phyloP scores from a whole-genome alignment of 1,140 invertebrate species.

The Ceratina calcarata region DNA sequence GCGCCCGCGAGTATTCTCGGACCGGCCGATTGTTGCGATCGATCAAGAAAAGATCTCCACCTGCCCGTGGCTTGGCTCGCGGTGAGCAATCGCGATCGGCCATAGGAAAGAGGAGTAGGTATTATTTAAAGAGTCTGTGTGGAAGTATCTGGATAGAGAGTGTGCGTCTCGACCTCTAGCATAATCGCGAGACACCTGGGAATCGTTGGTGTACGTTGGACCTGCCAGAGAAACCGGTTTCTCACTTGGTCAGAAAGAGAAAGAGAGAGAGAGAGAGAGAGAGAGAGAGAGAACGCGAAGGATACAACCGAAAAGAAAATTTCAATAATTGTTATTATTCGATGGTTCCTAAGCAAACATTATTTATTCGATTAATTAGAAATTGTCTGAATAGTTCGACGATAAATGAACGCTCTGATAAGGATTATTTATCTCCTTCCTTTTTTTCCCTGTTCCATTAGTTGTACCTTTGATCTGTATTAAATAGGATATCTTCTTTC shows the following conservation, averaged over 20 bases:
- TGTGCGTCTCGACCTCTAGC: conserved; percentile 47
- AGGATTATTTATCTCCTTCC: background rate
- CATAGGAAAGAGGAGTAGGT: conserved; percentile 11
- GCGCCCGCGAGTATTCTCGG: background rate
- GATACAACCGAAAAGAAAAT: conserved; percentile 50
- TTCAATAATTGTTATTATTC: conserved; percentile 48
- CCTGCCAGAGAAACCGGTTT: conserved; percentile 39
- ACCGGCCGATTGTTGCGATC: conserved; percentile 21
- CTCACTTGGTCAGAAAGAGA: background rate
- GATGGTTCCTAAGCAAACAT: conserved; percentile 12
- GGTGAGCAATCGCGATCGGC: conserved; percentile 19
- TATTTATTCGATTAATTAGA: conserved; percentile 44
- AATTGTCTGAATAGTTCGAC: conserved; percentile 2
- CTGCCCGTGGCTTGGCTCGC: conserved; percentile 16
- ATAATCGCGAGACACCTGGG: conserved; percentile 40
- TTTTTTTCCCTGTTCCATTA: background rate
- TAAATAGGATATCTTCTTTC: background rate
- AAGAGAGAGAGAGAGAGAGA: no score
- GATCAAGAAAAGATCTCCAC: conserved; percentile 30
- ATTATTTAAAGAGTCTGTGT: conserved; percentile 40
- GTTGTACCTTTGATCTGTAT: background rate
- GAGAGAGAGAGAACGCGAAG: background rate
- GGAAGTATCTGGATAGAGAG: conserved; percentile 33
- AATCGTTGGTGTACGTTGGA: conserved; percentile 24
- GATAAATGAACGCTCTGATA: conserved; percentile 7